A percentile compares a stretch with the other conserved stretches of the same genome.
Conservation (phyloP, 1,140 invertebrate species). For the Saccostrea echinata region DNA sequence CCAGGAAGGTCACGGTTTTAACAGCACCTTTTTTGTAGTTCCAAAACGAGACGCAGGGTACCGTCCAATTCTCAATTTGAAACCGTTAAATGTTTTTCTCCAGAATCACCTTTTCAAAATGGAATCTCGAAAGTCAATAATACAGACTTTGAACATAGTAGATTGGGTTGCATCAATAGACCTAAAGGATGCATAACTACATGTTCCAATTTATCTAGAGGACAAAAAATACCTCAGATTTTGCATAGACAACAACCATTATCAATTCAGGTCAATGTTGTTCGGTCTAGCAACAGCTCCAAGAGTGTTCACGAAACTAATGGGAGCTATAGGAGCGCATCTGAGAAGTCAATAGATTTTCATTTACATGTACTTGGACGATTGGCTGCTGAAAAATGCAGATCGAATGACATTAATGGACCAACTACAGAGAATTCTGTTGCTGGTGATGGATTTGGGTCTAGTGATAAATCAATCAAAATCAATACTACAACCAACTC, state of each 20-base stretch:
- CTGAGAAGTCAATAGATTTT: no score
- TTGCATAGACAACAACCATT: no score
- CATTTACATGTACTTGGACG: slow-evolving; percentile 53
- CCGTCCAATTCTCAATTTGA: slow-evolving; percentile 54
- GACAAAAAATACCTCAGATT: no score
- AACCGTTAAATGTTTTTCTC: slow-evolving; percentile 41
- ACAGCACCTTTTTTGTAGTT: slow-evolving; percentile 50
- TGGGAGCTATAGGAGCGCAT: no score
- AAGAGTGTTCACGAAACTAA: no score
- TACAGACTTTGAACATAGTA: slow-evolving; percentile 38
- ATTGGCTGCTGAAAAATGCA: slow-evolving; percentile 48
- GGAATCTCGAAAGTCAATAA: slow-evolving; percentile 47
- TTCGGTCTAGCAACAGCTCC: slow-evolving; percentile 39
- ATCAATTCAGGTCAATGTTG: slow-evolving; percentile 34
- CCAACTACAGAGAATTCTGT: neutral
- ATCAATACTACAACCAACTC: neutral
- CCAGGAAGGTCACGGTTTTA: slow-evolving; percentile 32
- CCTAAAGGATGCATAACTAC: slow-evolving; percentile 51
- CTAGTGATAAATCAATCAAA: slow-evolving; percentile 14
- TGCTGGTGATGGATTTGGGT: neutral
- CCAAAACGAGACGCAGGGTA: slow-evolving; percentile 44
- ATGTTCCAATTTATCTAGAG: no score
- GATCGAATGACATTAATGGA: neutral
- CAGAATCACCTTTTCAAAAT: slow-evolving; percentile 51
- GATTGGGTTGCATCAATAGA: slow-evolving; percentile 50